Evolutionary conservation across 2,888 invertebrate genomes (phyloP).

Genomic region (Dasypogon diadema): DNA sequence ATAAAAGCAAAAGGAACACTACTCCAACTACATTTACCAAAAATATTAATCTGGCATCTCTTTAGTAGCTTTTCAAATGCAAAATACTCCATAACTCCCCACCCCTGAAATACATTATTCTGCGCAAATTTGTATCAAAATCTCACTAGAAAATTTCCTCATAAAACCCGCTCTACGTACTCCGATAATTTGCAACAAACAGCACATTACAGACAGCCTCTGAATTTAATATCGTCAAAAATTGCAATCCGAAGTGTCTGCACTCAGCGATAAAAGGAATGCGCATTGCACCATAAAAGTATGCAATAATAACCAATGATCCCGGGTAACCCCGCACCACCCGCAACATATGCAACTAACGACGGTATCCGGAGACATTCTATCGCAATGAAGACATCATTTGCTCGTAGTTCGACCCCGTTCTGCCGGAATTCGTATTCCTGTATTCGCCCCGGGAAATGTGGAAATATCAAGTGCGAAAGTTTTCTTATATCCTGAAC

Average conservation of each 20-base stretch:
- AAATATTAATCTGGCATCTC: too few relatives aligned
- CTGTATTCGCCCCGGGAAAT: not conserved
- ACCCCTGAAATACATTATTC: not conserved
- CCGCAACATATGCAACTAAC: slow-evolving; percentile 29
- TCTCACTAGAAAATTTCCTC: not conserved
- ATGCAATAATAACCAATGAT: slow-evolving; percentile 46
- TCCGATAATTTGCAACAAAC: slow-evolving; percentile 34
- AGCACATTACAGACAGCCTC: slow-evolving; percentile 19
- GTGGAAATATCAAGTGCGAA: slow-evolving; percentile 29
- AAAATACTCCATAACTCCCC: too few relatives aligned
- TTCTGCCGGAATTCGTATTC: not conserved
- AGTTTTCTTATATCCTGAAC: slow-evolving; percentile 36
- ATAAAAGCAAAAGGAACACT: too few relatives aligned
- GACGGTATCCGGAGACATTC: not conserved
- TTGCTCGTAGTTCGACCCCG: not conserved
- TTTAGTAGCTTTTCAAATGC: too few relatives aligned
- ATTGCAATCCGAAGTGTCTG: slow-evolving; percentile 27
- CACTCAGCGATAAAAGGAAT: slow-evolving; percentile 45
- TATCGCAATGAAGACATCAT: slow-evolving; percentile 43
- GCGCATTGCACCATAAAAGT: slow-evolving; percentile 45
- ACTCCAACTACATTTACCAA: too few relatives aligned
- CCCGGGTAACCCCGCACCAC: not conserved
- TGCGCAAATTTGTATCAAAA: slow-evolving; percentile 4
- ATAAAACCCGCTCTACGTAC: not conserved
- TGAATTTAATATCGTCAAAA: slow-evolving; percentile 36